These are phyloP conservation scores for Asarcornis scutulata DNA, from an alignment of 2,113 vertebrate genomes.

Conservation along the genomic window DNA sequence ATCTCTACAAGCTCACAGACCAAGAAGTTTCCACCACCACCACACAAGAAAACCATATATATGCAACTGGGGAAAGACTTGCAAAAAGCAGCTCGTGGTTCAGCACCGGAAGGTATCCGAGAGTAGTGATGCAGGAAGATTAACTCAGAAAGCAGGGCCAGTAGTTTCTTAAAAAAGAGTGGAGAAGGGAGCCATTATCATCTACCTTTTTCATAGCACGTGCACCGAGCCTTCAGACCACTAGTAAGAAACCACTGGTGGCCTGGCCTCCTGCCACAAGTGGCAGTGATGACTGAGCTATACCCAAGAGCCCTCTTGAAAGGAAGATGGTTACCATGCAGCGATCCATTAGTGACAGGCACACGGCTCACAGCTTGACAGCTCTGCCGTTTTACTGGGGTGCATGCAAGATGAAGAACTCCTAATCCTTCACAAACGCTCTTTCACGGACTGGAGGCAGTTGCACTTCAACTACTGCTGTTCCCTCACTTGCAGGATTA, in stretches of 20 bases:
- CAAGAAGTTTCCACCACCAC: background rate
- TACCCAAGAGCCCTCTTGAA: background rate
- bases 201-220: background rate
- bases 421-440: background rate
- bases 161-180: background rate
- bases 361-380: background rate
- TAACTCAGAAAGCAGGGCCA: background rate
- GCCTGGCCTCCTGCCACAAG: background rate
- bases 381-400: background rate
- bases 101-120: background rate
- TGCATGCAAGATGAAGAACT: background rate
- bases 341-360: background rate
- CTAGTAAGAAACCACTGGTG: background rate
- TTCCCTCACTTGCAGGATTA: background rate
- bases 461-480: background rate
- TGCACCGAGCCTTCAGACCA: background rate
- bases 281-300: background rate
- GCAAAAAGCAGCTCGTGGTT: background rate
- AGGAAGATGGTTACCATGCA: background rate
- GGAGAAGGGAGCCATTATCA: background rate
- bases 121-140: background rate
- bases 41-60: rapidly evolving
- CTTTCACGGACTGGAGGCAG: background rate
- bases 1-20: background rate
- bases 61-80: background rate